Evolutionary conservation across 2,888 invertebrate genomes (phyloP), one percentile per base, ranked within the genome.

Genomic region (Archips crataeganus): DNA sequence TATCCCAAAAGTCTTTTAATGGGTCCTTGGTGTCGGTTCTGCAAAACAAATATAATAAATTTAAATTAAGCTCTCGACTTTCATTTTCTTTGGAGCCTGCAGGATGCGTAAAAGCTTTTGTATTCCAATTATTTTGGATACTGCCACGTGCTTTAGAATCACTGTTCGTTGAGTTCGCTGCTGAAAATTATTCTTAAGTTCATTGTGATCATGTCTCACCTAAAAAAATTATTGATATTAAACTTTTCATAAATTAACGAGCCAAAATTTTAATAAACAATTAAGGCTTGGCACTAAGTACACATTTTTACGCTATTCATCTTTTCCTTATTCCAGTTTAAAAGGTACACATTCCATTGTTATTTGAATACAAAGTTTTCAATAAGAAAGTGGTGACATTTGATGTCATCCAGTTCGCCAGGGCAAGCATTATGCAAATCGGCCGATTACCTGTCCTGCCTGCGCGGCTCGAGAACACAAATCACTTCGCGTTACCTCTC

Each of bases 361-460:
- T 45, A 11, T 11, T 45, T 45, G 11, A 11, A 45, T 11, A 11
- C 45, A 45, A 45, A 10, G 45, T 45, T 45, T 34, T 42, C 15
- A 10, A 23, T 34, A 13, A 71, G 49, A 8, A 65, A 60, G 36
- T 47, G 51, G 51, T 71, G 42, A 61, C 60, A 34, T 64, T 70
- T 57, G 59, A 60, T 39, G n/a, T 15, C 11, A 32, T 2, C 42
- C 76, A 78, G 68, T 67, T 70, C 64, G 61, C 45, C 75, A 76
- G 68, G 73, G 77, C 74, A 75, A 67, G 73, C 78, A 77, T 81
- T 81, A 80, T 79, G 81, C 76, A 79, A 79, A 82, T 79, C 57
- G 68, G 62, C 62, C 76, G 71, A 75, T 80, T 77, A 79, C 79
- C 78, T 77, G 77, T 70, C 65, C 72, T 70, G 72, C 66, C 63